Evolutionary conservation across 1,140 invertebrate species (phyloP).

Genomic region (Nasonia longicornis): DNA sequence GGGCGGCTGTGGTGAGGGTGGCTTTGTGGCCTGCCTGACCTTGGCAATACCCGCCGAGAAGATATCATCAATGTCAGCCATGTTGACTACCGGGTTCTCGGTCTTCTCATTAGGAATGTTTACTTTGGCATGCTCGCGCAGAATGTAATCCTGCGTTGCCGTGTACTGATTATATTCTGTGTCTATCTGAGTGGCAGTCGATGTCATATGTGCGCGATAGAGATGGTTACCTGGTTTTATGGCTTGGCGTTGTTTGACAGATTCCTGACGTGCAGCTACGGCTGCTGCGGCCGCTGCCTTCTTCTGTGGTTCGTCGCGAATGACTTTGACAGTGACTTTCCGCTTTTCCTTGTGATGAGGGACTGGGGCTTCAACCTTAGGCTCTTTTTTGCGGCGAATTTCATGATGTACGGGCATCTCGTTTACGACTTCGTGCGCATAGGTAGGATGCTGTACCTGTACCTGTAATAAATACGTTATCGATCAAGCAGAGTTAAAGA

Average conservation of each 20-base stretch:
- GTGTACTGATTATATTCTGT: constrained; percentile 32
- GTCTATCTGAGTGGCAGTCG: constrained; percentile 27
- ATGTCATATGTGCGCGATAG: not conserved
- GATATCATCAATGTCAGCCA: constrained; percentile 53
- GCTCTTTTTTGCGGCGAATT: constrained; percentile 32
- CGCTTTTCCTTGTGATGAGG: constrained; percentile 33
- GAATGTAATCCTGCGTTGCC: constrained; percentile 35
- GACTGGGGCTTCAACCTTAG: not conserved
- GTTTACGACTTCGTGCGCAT: not conserved
- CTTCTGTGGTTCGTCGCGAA: constrained; percentile 25
- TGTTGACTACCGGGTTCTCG: constrained; percentile 50
- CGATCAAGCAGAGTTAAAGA: not conserved
- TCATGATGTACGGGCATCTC: constrained; percentile 14
- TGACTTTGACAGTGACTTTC: constrained; percentile 33
- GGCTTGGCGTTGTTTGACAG: not conserved
- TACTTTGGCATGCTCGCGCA: constrained; percentile 27
- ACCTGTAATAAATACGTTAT: not conserved
- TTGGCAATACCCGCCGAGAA: constrained; percentile 54
- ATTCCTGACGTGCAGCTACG: not conserved
- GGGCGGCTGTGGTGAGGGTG: constrained; percentile 26
- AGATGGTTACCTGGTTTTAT: not conserved
- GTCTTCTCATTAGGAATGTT: constrained; percentile 29
- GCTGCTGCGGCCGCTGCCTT: not conserved
- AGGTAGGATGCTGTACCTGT: not conserved
- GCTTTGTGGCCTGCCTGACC: constrained; percentile 46